These are phyloP conservation scores for Drosophila orena DNA, from an alignment of 1,140 invertebrate genomes.

Conservation along the genomic window DNA sequence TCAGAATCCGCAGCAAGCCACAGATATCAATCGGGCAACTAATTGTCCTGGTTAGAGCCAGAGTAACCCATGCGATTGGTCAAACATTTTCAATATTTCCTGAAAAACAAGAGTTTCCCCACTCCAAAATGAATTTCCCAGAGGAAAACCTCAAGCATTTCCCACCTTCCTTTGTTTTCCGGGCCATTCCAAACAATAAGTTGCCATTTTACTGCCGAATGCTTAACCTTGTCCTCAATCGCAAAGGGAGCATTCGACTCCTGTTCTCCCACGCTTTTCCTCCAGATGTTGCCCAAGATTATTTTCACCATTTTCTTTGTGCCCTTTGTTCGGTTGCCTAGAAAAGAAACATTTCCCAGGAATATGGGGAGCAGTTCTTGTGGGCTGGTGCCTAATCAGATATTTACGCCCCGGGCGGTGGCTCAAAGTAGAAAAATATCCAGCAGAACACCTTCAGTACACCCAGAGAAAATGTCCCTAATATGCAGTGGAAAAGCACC, in stretches of 20 bases:
- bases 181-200: constrained; percentile 56
- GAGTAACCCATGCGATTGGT: constrained; percentile 20
- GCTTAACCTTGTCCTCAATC: constrained; percentile 63
- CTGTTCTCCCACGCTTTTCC: constrained; percentile 3
- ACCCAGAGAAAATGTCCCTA: background rate
- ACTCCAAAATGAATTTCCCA: constrained; percentile 19
- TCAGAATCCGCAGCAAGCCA: constrained; percentile 12
- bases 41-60: constrained; percentile 26
- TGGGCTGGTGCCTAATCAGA: constrained; percentile 57
- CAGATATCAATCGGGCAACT: constrained; percentile 33
- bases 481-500: background rate
- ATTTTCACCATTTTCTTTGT: constrained; percentile 55
- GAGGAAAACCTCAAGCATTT: constrained; percentile 27
- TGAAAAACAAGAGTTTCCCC: constrained; percentile 1
- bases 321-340: constrained; percentile 38
- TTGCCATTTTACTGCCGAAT: constrained; percentile 62
- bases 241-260: constrained; percentile 37
- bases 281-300: constrained; percentile 52
- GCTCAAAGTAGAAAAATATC: constrained; percentile 43
- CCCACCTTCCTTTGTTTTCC: constrained; percentile 37
- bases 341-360: constrained; percentile 16
- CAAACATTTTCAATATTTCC: constrained; percentile 36
- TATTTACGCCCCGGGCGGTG: constrained; percentile 61
- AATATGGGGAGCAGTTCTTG: background rate
- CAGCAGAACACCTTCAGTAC: constrained; percentile 20